Evolutionary conservation across 2,113 vertebrate species (phyloP).

Genomic region (Rhegmatorhina hoffmannsi): DNA sequence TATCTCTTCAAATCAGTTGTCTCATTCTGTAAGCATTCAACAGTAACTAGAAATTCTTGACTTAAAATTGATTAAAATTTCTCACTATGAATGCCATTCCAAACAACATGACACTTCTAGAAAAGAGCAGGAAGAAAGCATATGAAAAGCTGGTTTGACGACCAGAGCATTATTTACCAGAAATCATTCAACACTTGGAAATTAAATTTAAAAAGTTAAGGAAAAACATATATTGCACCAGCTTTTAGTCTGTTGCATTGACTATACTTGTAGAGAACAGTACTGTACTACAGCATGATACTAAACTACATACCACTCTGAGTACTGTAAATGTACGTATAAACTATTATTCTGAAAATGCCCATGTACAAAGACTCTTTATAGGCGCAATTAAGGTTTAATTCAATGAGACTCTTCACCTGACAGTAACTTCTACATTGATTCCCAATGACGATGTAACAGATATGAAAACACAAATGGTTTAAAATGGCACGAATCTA

Average conservation of each 20-base stretch:
- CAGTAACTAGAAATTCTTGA: background rate
- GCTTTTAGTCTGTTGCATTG: background rate
- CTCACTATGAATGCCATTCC: background rate
- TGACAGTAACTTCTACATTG: background rate
- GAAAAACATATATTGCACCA: background rate
- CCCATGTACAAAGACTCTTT: background rate
- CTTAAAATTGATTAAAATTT: background rate
- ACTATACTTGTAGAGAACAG: background rate
- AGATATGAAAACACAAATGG: background rate
- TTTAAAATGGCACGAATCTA: background rate
- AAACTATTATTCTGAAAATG: background rate
- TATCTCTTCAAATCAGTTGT: background rate
- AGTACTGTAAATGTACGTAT: background rate
- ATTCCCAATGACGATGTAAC: background rate
- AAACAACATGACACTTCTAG: background rate
- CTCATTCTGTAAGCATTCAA: background rate
- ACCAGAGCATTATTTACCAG: background rate
- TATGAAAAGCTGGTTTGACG: background rate
- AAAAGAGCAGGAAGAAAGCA: background rate
- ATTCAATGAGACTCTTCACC: background rate
- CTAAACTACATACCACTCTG: background rate
- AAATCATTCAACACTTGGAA: background rate
- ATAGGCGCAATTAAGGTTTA: background rate
- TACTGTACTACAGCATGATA: background rate
- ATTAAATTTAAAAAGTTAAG: background rate